Evolutionary conservation across 2,888 invertebrate genomes (phyloP), one percentile per base, ranked within the genome.

Genomic region (Polymixis flavicincta): DNA sequence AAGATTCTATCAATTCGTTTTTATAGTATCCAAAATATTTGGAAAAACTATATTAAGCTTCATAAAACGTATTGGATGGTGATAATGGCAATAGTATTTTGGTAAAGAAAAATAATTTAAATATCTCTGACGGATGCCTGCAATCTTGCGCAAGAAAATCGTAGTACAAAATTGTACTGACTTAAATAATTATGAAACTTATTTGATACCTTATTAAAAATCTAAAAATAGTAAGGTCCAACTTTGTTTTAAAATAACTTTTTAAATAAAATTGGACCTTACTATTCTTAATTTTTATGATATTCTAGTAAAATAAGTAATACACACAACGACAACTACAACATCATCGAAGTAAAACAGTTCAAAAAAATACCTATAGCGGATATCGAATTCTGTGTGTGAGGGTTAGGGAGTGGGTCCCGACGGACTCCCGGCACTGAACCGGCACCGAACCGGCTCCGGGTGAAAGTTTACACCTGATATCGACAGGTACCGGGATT

Each of bases 401-500:
- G 67, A 81, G 54, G 67, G 77, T 59, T 78, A 75, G 54, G 63
- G n/a, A 78, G 25, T 69, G 55, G 66, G 71, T 80, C 80, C 85
- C 84, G 48, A 32, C 32, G 80, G 77, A 72, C 74, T 72, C 71
- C 65, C 68, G 59, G 63, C 57, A 69, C 78, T 74, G 83, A 74
- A 82, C 80, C 87, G 86, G 83, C 88, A 76, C 78, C 74, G 83
- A 71, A 78, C 74, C 87, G 87, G 80, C 88, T 82, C 87, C 79
- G 74, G 87, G 90, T 86, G 92, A 92, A 94, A 94, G 89, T 94
- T 93, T 93, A 91, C 93, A 94, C 93, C 94, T 93, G 94, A 75
- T 93, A 93, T 94, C 91, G 94, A 93, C 93, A 93, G 90, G 75
- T 71, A 64, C 11, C n/a, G 48, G 28, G 5, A 61, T 42, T 73